phyloP scores from a whole-genome alignment of 2,797 vertebrate genomes.

The Rhinatrema bivittatum region DNA sequence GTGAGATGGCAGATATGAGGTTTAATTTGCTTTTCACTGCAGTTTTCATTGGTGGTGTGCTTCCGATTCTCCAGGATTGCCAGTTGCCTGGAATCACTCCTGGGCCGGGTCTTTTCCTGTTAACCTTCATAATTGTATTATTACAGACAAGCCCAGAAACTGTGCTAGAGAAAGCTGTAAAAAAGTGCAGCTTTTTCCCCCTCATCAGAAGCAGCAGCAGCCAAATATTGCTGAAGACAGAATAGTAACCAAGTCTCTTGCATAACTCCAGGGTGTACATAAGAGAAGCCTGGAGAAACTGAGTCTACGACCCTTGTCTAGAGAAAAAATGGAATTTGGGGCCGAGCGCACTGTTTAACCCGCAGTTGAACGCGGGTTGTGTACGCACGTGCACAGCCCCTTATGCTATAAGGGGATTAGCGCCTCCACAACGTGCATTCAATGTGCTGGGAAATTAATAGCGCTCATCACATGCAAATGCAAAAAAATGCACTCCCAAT shows the following conservation, averaged over 20 bases:
- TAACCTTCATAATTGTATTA: slow-evolving; percentile 80
- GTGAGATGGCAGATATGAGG: slow-evolving; percentile 88
- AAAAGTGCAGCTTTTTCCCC: slow-evolving; percentile 43
- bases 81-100: slow-evolving; percentile 78
- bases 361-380: no score
- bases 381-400: no score
- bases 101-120: slow-evolving; percentile 84
- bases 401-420: no score
- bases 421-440: no score
- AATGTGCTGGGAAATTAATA: no score
- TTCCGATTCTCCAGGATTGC: slow-evolving; percentile 73
- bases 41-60: slow-evolving; percentile 72
- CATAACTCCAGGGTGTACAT: no score
- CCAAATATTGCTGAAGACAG: slow-evolving; percentile 34
- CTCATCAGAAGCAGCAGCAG: slow-evolving; percentile 49
- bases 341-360: no score
- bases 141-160: slow-evolving; percentile 58
- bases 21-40: slow-evolving; percentile 90
- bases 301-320: no score
- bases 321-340: no score
- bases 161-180: slow-evolving; percentile 35
- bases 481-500: no score
- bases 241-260: slow-evolving; percentile 25
- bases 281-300: no score
- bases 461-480: no score